phyloP scores from a whole-genome alignment of 2,113 vertebrate genomes.

The Sitta europaea region DNA sequence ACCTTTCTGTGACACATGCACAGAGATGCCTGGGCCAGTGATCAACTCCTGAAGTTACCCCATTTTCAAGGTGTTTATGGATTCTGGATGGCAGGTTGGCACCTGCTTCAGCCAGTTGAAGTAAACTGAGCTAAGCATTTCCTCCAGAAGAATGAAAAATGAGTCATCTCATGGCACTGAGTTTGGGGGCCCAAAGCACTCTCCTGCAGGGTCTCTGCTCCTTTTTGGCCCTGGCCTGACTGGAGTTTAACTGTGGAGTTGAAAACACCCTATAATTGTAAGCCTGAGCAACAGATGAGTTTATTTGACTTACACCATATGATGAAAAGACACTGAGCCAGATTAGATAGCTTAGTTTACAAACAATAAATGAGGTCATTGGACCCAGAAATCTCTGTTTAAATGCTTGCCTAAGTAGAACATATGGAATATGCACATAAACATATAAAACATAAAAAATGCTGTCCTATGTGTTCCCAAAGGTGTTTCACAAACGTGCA shows the following conservation, averaged over 20 bases:
- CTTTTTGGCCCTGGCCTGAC: background rate
- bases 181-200: background rate
- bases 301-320: background rate
- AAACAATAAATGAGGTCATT: constrained; percentile 17
- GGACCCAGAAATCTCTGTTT: background rate
- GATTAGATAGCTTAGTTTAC: constrained; percentile 21
- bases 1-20: background rate
- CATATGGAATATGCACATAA: background rate
- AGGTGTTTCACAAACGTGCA: background rate
- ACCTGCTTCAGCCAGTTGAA: background rate
- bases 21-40: background rate
- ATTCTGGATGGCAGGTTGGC: background rate
- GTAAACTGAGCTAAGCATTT: background rate
- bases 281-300: background rate
- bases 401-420: background rate
- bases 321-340: background rate
- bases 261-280: background rate
- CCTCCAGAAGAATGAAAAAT: background rate
- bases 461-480: background rate
- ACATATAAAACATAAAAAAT: background rate
- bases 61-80: background rate
- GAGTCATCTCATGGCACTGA: background rate
- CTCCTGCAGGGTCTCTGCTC: background rate
- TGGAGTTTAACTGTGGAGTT: background rate
- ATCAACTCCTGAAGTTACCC: background rate